Evolutionary conservation across 2,888 invertebrate species (phyloP).

Genomic region (Tetranychus piercei): DNA sequence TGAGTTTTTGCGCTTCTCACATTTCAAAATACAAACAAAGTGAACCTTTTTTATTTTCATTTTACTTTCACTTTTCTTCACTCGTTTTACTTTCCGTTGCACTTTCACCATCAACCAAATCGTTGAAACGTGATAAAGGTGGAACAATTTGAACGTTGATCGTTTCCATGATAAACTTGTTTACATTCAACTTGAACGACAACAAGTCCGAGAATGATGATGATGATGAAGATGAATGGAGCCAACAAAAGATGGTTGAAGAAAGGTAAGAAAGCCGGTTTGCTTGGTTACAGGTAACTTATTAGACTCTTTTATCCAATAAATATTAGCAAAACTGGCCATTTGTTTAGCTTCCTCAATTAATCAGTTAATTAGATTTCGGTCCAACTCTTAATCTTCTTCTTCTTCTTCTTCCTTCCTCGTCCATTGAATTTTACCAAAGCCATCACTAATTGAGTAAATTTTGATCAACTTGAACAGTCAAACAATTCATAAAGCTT

Average conservation of each 20-base stretch:
- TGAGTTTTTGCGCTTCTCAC: no score
- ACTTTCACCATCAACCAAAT: neutral
- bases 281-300: neutral
- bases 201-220: constrained; percentile 4
- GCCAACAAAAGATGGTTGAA: neutral
- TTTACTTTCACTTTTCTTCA: neutral
- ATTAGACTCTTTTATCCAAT: neutral
- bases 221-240: neutral
- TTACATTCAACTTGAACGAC: neutral
- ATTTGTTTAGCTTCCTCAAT: no score
- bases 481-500: no score
- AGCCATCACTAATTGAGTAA: no score
- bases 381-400: no score
- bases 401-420: neutral
- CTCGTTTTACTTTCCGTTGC: neutral
- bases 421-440: neutral
- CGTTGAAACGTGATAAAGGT: neutral
- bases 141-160: neutral
- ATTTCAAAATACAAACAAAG: no score
- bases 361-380: no score
- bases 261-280: constrained; percentile 1
- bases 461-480: no score
- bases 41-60: no score
- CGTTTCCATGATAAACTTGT: neutral
- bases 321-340: no score